These are phyloP conservation scores for Microctenopoma stevenorrisi DNA, from an alignment of 2,797 vertebrate species.

Conservation along the genomic window DNA sequence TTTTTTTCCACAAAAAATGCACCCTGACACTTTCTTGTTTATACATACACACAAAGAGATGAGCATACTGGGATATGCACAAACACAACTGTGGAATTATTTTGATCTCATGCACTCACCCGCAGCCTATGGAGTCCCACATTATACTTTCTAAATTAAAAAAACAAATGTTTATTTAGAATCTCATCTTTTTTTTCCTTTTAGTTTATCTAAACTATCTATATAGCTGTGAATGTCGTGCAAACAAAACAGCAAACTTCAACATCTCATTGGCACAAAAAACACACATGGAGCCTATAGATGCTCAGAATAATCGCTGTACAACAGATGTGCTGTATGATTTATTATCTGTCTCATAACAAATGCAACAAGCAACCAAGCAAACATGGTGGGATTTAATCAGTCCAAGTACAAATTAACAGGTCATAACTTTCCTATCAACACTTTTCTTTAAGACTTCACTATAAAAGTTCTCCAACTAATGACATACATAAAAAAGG, in stretches of 20 bases:
- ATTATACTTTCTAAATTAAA: conserved; percentile 10
- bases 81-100: conserved; percentile 19
- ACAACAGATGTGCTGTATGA: background rate
- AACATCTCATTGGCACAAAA: background rate
- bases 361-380: background rate
- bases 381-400: conserved; percentile 14
- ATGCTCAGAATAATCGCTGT: background rate
- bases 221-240: background rate
- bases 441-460: background rate
- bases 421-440: background rate
- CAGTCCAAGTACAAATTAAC: background rate
- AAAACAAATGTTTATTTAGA: background rate
- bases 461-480: background rate
- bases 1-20: background rate
- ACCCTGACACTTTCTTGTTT: conserved; percentile 9
- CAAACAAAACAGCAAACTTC: background rate
- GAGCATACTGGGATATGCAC: background rate
- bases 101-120: conserved; percentile 2
- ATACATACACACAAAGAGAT: conserved; percentile 9
- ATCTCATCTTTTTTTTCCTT: background rate
- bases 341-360: background rate
- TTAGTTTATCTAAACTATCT: background rate
- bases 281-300: background rate
- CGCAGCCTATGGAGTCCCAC: background rate
- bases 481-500: background rate